Percentiles rank a stretch among this genome's conserved stretches.
These are phyloP conservation scores for Holcopasites calliopsidis DNA, from an alignment of 1,140 invertebrate genomes.

Conservation along the genomic window DNA sequence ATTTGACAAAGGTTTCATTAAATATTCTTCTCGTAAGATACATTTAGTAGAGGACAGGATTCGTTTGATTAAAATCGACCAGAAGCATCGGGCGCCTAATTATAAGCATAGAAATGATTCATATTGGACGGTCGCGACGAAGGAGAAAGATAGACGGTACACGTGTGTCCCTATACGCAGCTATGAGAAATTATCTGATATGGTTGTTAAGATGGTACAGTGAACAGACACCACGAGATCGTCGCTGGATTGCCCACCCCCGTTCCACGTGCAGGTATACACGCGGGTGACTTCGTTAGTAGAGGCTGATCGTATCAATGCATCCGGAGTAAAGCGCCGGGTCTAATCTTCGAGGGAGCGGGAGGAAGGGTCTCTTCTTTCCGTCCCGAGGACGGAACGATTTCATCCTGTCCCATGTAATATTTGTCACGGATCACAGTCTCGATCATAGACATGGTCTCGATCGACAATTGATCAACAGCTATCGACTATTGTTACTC, in stretches of 20 bases:
- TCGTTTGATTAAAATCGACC: not conserved
- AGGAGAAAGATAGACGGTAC: not conserved
- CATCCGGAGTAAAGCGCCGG: constrained; percentile 67
- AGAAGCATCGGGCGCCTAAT: not conserved
- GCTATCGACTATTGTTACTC: not conserved
- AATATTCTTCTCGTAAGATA: not conserved
- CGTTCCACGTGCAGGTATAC: constrained; percentile 67
- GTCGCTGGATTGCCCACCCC: constrained; percentile 69
- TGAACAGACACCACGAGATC: constrained; percentile 60
- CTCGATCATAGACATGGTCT: too few species aligned
- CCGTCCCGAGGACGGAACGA: constrained; percentile 43
- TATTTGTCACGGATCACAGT: constrained; percentile 24
- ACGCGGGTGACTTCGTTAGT: constrained; percentile 72
- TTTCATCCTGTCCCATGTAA: constrained; percentile 30
- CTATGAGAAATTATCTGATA: constrained; percentile 44
- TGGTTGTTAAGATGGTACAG: constrained; percentile 44
- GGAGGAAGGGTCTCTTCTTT: constrained; percentile 48
- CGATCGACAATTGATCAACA: constrained; percentile 23
- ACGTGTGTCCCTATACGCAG: constrained; percentile 8
- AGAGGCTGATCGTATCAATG: constrained; percentile 69
- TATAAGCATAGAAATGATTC: constrained; percentile 25
- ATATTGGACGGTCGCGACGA: not conserved
- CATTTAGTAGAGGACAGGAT: not conserved
- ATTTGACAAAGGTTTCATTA: not conserved
- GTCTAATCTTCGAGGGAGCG: constrained; percentile 59